Percentiles rank a stretch among this genome's conserved stretches.
phyloP scores from a whole-genome alignment of 2,888 invertebrate species.

The Noctuana brunneofusca region DNA sequence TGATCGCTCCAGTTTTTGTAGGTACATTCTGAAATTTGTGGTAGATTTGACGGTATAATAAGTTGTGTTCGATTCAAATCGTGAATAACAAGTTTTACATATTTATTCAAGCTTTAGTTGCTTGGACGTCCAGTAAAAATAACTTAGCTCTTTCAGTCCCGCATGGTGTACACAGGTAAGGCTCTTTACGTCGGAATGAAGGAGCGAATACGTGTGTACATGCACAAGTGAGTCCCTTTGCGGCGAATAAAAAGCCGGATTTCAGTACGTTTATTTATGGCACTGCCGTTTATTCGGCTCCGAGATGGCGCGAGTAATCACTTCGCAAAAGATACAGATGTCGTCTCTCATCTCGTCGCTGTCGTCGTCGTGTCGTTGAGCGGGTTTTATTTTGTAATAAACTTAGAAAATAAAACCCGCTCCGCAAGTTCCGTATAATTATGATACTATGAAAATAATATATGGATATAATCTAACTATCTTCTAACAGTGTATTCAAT shows the following conservation, averaged over 20 bases:
- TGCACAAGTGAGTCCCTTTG: constrained; percentile 13
- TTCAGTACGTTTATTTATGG: constrained; percentile 36
- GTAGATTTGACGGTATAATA: background rate
- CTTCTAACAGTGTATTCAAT: too few species aligned
- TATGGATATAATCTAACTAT: too few species aligned
- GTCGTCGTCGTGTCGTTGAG: constrained; percentile 12
- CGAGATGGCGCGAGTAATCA: constrained; percentile 10
- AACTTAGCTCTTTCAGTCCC: constrained; percentile 3
- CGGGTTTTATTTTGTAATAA: background rate
- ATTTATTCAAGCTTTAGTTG: constrained; percentile 5
- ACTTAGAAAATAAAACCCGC: too few species aligned
- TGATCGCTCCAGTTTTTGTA: background rate
- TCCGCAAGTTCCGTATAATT: too few species aligned
- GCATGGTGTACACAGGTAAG: background rate
- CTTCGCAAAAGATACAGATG: background rate
- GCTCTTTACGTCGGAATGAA: background rate
- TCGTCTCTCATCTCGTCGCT: background rate
- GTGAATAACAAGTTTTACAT: constrained; percentile 1
- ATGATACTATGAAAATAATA: too few species aligned
- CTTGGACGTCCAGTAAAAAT: constrained; percentile 2
- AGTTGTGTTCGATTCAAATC: background rate
- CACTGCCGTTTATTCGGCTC: constrained; percentile 10
- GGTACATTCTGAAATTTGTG: background rate
- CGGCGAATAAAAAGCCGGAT: constrained; percentile 26
- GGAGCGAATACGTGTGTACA: background rate